These are phyloP conservation scores for Adela reaumurella DNA, from an alignment of 2,888 invertebrate species.

Conservation along the genomic window DNA sequence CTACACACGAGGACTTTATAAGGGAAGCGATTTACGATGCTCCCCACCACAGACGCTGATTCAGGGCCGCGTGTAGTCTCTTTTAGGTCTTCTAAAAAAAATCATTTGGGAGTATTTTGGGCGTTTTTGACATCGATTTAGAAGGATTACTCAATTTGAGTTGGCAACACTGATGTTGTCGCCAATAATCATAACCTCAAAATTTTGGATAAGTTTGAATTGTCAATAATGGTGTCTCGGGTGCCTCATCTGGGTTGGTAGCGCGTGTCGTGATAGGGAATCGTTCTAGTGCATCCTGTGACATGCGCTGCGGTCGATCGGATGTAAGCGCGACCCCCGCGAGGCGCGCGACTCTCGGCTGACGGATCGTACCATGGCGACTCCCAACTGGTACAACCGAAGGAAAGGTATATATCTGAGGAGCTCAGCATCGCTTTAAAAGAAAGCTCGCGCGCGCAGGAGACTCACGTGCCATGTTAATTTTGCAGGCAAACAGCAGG, in stretches of 20 bases:
- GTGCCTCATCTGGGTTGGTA: neutral
- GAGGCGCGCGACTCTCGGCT: constrained; percentile 11
- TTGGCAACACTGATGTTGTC: too few relatives aligned
- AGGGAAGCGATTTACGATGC: too few relatives aligned
- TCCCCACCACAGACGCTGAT: too few relatives aligned
- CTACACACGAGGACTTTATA: too few relatives aligned
- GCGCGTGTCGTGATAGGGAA: constrained; percentile 3
- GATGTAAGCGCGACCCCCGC: constrained; percentile 3
- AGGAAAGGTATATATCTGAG: constrained; percentile 51
- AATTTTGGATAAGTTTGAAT: constrained; percentile 4
- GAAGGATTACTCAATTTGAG: too few relatives aligned
- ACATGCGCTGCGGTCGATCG: constrained; percentile 3
- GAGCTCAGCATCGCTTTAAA: constrained; percentile 14
- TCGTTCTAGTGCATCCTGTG: constrained; percentile 2
- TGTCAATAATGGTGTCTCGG: constrained; percentile 10
- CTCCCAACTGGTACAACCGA: constrained; percentile 44
- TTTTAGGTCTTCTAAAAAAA: too few relatives aligned
- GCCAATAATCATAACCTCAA: constrained; percentile 1
- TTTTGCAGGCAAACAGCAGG: constrained; percentile 43
- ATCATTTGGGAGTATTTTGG: too few relatives aligned
- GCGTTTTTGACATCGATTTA: too few relatives aligned
- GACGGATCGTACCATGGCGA: constrained; percentile 48
- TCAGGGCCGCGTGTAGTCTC: too few relatives aligned
- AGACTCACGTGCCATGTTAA: constrained; percentile 1
- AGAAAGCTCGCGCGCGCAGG: constrained; percentile 5